These are phyloP conservation scores for Mythimna albipuncta DNA, from an alignment of 2,888 invertebrate species.

Conservation along the genomic window DNA sequence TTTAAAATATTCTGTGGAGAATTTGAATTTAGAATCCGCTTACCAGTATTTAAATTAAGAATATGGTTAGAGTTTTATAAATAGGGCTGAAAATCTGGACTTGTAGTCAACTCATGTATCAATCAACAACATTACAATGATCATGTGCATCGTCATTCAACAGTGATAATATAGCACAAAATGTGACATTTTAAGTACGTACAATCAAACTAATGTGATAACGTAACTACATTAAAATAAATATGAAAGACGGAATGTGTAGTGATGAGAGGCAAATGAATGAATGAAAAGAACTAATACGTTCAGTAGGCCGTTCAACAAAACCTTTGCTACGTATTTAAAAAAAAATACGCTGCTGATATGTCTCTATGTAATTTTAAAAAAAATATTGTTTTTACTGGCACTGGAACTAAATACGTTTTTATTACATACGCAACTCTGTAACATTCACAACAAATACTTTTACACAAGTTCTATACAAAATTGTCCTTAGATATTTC, in stretches of 20 bases:
- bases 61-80: no score
- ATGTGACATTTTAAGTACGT: slow-evolving; percentile 64
- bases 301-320: slow-evolving; percentile 60
- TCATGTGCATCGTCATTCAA: slow-evolving; percentile 58
- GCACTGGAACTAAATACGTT: slow-evolving; percentile 74
- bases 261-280: slow-evolving; percentile 56
- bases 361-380: slow-evolving; percentile 58
- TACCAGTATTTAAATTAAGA: no score
- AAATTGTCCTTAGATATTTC: slow-evolving; percentile 82
- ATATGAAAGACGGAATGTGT: slow-evolving; percentile 69
- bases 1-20: no score
- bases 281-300: slow-evolving; percentile 50
- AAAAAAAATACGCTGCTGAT: slow-evolving; percentile 65
- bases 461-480: slow-evolving; percentile 81
- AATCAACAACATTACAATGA: slow-evolving; percentile 52
- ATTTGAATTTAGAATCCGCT: no score
- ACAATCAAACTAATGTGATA: slow-evolving; percentile 58
- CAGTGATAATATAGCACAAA: slow-evolving; percentile 52
- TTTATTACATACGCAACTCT: slow-evolving; percentile 52
- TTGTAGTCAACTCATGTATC: slow-evolving; percentile 36
- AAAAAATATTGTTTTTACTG: slow-evolving; percentile 61
- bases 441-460: slow-evolving; percentile 81
- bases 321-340: slow-evolving; percentile 54
- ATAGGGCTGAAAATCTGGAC: slow-evolving; percentile 28
- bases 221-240: slow-evolving; percentile 62